These are phyloP conservation scores for Epistrophella euchroma DNA, from an alignment of 2,888 invertebrate species.

Conservation along the genomic window DNA sequence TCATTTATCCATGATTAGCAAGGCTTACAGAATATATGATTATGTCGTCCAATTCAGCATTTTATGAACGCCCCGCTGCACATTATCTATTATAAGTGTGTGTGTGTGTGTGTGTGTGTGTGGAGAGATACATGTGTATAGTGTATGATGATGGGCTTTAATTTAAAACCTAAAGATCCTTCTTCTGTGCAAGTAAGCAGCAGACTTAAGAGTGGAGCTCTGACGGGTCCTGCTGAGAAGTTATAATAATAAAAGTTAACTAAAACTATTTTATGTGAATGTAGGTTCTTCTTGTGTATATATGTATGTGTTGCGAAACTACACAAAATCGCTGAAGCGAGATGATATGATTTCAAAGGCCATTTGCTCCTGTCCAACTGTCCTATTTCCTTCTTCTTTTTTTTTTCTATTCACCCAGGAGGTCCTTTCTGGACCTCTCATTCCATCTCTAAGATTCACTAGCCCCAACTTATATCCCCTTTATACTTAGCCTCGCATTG, in stretches of 20 bases:
- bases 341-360: slow-evolving; percentile 72
- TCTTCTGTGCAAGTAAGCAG: slow-evolving; percentile 13
- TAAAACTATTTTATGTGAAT: slow-evolving; percentile 52
- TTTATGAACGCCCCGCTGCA: slow-evolving; percentile 39
- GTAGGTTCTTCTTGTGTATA: neutral
- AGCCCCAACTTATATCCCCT: neutral
- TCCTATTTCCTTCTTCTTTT: slow-evolving; percentile 40
- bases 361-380: slow-evolving; percentile 67
- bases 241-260: slow-evolving; percentile 71
- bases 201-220: slow-evolving; percentile 12
- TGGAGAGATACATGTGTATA: slow-evolving; percentile 18
- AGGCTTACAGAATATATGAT: slow-evolving; percentile 59
- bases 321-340: slow-evolving; percentile 70
- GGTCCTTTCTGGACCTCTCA: slow-evolving; percentile 1
- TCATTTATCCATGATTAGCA: slow-evolving; percentile 61
- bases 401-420: neutral
- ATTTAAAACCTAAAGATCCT: slow-evolving; percentile 40
- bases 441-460: slow-evolving; percentile 1
- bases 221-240: slow-evolving; percentile 60
- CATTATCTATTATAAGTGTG: slow-evolving; percentile 8
- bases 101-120: neutral
- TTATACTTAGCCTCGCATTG: neutral
- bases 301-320: slow-evolving; percentile 17
- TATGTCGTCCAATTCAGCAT: slow-evolving; percentile 36
- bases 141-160: slow-evolving; percentile 30